Base-by-base conservation (phyloP, 2,888 invertebrate genomes). In the Pandemis cinnamomeana region DNA sequence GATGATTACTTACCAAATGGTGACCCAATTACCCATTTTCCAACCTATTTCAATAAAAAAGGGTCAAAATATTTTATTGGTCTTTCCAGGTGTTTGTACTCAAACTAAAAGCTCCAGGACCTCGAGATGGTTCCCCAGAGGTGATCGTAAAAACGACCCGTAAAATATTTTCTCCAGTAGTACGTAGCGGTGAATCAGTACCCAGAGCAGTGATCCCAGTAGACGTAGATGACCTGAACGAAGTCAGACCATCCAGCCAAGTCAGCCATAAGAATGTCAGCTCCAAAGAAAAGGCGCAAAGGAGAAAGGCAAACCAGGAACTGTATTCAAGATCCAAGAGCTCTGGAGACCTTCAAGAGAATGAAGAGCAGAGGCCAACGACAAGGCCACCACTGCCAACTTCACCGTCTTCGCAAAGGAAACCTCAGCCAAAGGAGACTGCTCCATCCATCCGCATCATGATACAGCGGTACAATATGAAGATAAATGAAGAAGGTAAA, bases 91-190 rank as follows among this genome's bases (percentile, higher is more conserved):
- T 94, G 0, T 94, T 89, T 71, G 91, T 94, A 8, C 81, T 94
- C 0, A 93, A 94, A 82, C 78, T 94, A 8, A 92, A 91, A 83
- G 88, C 94, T 63, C 88, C 93, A 61, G 92, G 91, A 63, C 86
- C 82, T 15, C 84, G 89, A 5, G 88, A 91, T 44, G 85, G 88
- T n/a, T 91, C 92, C 0, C 94, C 95, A 62, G 97, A 96, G 84
- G 95, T 97, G 0, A 96, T 97, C 78, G 96, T 97, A 0, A 97
- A 97, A 87, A 97, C 97, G 0, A 97, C 97, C 60, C 95, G 97
- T 71, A 97, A 97, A 91, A 95, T 97, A 79, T 97, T 97, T 78
- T 96, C 97, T 0, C 96, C 97, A 0, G 95, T 96, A 5, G 95
- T 95, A 2, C 90, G 95, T 73, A 95, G 95, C 68, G 95, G 95